A percentile compares a stretch with the other conserved stretches of the same genome.
These are phyloP conservation scores for Zaprionus taronus DNA, from an alignment of 1,140 invertebrate genomes.

Conservation along the genomic window DNA sequence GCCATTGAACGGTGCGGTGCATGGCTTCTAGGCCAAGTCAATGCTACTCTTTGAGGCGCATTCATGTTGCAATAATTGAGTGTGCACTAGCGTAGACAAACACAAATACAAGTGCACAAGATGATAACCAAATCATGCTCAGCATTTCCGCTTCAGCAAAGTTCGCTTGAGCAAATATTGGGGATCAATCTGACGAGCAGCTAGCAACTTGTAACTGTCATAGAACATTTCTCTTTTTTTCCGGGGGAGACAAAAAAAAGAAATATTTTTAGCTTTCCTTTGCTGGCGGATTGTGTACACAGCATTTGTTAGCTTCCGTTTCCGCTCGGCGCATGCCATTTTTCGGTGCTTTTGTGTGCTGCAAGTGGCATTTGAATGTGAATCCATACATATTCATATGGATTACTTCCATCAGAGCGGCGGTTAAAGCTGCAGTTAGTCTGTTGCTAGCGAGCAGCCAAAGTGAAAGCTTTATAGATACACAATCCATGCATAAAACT, in stretches of 20 bases:
- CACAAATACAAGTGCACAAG: slow-evolving; percentile 18
- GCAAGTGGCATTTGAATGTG: slow-evolving; percentile 38
- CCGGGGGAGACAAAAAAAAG: background rate
- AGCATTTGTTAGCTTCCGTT: slow-evolving; percentile 56
- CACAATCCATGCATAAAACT: slow-evolving; percentile 1
- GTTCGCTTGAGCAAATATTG: slow-evolving; percentile 46
- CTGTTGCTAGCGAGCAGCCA: slow-evolving; percentile 1
- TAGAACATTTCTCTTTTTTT: slow-evolving; percentile 4
- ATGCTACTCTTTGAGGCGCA: slow-evolving; percentile 16
- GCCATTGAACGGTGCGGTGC: background rate
- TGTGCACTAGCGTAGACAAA: slow-evolving; percentile 21
- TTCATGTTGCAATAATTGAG: slow-evolving; percentile 18
- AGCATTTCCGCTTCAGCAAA: slow-evolving; percentile 35
- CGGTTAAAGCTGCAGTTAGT: slow-evolving; percentile 48
- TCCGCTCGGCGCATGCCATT: slow-evolving; percentile 26
- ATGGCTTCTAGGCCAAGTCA: slow-evolving; percentile 1
- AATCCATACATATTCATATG: slow-evolving; percentile 9
- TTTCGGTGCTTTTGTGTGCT: slow-evolving; percentile 38
- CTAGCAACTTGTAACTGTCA: slow-evolving; percentile 22
- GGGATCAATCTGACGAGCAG: slow-evolving; percentile 53
- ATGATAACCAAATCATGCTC: slow-evolving; percentile 32
- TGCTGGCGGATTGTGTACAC: slow-evolving; percentile 3
- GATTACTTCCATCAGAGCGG: slow-evolving; percentile 42
- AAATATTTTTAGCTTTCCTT: slow-evolving; percentile 13
- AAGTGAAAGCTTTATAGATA: background rate